phyloP scores from a whole-genome alignment of 2,797 vertebrate species.

The Gymnoscopelus microlampas region DNA sequence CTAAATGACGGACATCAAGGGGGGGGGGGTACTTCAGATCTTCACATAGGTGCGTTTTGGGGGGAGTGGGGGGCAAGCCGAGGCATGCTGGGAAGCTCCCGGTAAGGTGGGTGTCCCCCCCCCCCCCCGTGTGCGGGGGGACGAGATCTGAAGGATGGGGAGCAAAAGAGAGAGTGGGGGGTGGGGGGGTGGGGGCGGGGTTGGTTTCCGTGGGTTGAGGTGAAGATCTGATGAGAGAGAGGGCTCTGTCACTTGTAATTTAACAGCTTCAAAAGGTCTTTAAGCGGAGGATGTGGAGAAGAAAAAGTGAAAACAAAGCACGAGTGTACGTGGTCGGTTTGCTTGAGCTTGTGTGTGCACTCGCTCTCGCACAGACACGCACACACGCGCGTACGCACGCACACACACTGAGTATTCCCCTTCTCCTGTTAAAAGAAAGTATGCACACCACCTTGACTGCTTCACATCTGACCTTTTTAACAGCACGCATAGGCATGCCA shows the following conservation, averaged over 20 bases:
- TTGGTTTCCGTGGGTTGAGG: conserved; percentile 70
- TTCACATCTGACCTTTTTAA: too few species aligned
- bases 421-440: too few species aligned
- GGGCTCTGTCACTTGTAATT: conserved; percentile 62
- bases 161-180: conserved; percentile 52
- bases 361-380: neutral
- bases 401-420: neutral
- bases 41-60: conserved; percentile 34
- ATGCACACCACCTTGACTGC: too few species aligned
- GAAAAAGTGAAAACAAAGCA: conserved; percentile 42
- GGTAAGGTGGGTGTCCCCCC: conserved; percentile 18
- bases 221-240: conserved; percentile 61
- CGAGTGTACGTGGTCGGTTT: too few species aligned
- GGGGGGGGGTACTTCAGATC: conserved; percentile 39
- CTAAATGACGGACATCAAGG: conserved; percentile 67
- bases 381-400: neutral
- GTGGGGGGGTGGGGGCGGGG: neutral
- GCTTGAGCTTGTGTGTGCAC: too few species aligned
- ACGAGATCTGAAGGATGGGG: conserved; percentile 56
- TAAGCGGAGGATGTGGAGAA: conserved; percentile 46
- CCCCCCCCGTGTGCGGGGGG: conserved; percentile 17
- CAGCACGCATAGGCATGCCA: too few species aligned
- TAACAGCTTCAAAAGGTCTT: conserved; percentile 62
- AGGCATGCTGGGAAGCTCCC: conserved; percentile 59
- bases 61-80: conserved; percentile 55